Evolutionary conservation across 2,888 invertebrate genomes (phyloP), one percentile per base, ranked within the genome.

Genomic region (Macrosoma leucophasiata): DNA sequence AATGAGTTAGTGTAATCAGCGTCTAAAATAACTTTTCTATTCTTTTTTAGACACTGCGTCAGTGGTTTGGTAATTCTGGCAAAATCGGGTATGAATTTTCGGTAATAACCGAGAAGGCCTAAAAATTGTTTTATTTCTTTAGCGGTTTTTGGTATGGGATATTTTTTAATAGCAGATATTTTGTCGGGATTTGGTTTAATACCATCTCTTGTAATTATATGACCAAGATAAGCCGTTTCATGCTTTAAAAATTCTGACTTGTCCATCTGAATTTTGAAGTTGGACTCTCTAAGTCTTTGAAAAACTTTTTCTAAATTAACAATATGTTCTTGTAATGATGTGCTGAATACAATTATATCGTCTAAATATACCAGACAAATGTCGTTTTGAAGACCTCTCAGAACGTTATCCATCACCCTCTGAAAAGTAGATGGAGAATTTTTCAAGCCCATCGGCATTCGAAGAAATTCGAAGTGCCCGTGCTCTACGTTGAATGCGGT

Each of bases 351-450:
- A 2, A 62, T 46, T 1, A 57, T 50, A 10, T 60, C 58, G 30
- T 62, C 60, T 13, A 56, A 34, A 36, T 55, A 62, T 0, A 50
- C 50, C 14, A 53, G 46, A 11, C 50, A 50, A 20, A 40, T 23
- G 13, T 48, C 41, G 3, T 48, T 51, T 30, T 48, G 43, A 8
- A 55, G 13, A 2, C 50, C 55, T 4, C 29, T 27, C 0, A 60
- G 31, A 3, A 52, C 42, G 30, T 36, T 33, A 18, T 56, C 48
- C 47, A 34, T 41, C 1, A 39, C 36, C 2, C 59, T 29, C 39
- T 57, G 56, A 29, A 64, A 62, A 1, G 55, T 60, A 0, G 53
- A 31, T 1, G 52, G 50, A 1, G 52, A 48, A 27, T 57, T 46
- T 24, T 43, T 48, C 2, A 50, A 13, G n/a, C 47, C 39, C 39